Percentiles rank a stretch among this genome's conserved stretches.
phyloP scores from a whole-genome alignment of 2,113 vertebrate species.

The Oryctolagus cuniculus region DNA sequence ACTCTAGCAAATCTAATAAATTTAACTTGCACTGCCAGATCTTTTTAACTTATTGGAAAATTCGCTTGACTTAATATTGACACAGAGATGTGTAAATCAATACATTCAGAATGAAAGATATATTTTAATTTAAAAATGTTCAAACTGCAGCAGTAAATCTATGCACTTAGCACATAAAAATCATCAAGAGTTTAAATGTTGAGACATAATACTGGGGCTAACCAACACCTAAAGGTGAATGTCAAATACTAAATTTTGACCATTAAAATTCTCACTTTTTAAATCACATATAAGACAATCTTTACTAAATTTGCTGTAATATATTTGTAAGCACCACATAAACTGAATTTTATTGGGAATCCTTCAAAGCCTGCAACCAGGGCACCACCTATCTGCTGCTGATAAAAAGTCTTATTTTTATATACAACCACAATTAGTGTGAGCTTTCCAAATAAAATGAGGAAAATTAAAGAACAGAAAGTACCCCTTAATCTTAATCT shows the following conservation, averaged over 20 bases:
- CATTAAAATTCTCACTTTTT: constrained; percentile 24
- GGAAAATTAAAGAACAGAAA: not conserved
- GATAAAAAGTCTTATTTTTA: constrained; percentile 64
- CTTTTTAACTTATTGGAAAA: constrained; percentile 98
- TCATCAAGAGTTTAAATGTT: constrained; percentile 85
- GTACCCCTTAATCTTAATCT: not conserved
- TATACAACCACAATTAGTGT: not conserved
- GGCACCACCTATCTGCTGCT: constrained; percentile 68
- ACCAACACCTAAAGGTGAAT: constrained; percentile 67
- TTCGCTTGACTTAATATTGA: constrained; percentile 96
- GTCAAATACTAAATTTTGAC: not conserved
- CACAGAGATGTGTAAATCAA: constrained; percentile 96
- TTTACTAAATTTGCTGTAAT: constrained; percentile 69
- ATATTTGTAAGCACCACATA: constrained; percentile 48
- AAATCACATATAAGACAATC: not conserved
- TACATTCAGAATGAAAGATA: constrained; percentile 98
- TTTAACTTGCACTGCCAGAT: constrained; percentile 91
- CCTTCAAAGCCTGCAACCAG: constrained; percentile 65
- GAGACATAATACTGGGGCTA: constrained; percentile 81
- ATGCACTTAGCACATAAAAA: constrained; percentile 92
- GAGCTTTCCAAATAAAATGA: constrained; percentile 2
- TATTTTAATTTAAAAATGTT: constrained; percentile 99
- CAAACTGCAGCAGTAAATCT: constrained; percentile 97
- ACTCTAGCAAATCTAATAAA: constrained; percentile 89
- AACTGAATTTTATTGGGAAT: constrained; percentile 52